Evolutionary conservation across 2,113 vertebrate species (phyloP).

Genomic region (Ploceus nigricollis): DNA sequence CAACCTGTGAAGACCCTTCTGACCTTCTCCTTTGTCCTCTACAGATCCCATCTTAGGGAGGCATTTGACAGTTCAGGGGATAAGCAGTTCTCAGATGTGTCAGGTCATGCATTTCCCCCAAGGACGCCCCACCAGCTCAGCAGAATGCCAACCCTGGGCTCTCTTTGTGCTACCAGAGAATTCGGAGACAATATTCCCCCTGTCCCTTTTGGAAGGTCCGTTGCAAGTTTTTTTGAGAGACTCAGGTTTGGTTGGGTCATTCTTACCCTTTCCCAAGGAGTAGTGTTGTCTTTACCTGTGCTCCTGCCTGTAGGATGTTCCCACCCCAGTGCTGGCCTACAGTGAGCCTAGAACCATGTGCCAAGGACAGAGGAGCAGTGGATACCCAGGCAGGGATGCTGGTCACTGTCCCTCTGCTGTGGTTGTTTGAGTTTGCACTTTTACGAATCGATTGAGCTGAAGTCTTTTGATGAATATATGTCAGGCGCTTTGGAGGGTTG

Average conservation of each 20-base stretch:
- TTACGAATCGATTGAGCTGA: slow-evolving; percentile 28
- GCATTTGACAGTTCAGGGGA: neutral
- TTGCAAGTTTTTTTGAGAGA: neutral
- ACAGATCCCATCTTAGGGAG: neutral
- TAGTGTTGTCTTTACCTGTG: neutral
- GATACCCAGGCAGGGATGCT: neutral
- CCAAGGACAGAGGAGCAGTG: neutral
- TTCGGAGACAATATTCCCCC: neutral
- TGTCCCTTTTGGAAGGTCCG: neutral
- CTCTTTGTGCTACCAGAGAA: neutral
- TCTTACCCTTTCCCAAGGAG: neutral
- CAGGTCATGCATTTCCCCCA: neutral
- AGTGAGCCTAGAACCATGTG: neutral
- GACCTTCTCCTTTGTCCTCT: neutral
- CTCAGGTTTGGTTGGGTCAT: neutral
- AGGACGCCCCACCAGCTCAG: neutral
- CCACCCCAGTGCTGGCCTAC: neutral
- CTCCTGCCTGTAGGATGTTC: neutral
- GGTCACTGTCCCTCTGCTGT: slow-evolving; percentile 51
- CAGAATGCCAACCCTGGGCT: neutral
- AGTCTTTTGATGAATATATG: neutral
- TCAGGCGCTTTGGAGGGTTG: neutral
- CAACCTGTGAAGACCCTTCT: neutral
- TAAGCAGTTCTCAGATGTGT: fast-evolving
- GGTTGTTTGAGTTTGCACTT: slow-evolving; percentile 71